Percentiles rank a stretch among this genome's conserved stretches.
Conservation (phyloP, 2,888 invertebrate genomes). For the Hirtodrosophila alboralis region DNA sequence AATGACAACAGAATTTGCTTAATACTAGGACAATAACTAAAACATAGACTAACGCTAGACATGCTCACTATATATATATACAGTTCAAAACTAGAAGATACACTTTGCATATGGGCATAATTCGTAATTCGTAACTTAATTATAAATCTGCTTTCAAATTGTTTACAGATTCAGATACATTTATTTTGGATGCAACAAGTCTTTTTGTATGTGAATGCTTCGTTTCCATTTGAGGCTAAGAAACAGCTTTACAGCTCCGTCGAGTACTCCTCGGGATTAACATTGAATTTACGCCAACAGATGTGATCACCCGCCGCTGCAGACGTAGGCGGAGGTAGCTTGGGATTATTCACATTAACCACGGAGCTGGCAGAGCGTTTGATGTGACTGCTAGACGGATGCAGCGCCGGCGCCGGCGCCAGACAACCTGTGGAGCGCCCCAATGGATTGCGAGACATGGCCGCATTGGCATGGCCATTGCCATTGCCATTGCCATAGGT, state of each 20-base stretch:
- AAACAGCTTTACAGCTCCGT: constrained; percentile 82
- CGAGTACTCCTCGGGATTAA: constrained; percentile 84
- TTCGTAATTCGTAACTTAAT: constrained; percentile 65
- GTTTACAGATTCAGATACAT: constrained; percentile 63
- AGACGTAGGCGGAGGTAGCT: constrained; percentile 66
- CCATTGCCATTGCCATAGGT: constrained; percentile 68
- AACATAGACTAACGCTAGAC: constrained; percentile 30
- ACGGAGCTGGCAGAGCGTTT: constrained; percentile 78
- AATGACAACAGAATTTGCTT: constrained; percentile 70
- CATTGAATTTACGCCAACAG: constrained; percentile 85
- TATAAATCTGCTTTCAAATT: constrained; percentile 44
- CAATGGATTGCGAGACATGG: constrained; percentile 68
- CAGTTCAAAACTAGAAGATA: constrained; percentile 71
- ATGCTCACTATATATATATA: constrained; percentile 46
- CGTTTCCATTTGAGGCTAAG: constrained; percentile 23
- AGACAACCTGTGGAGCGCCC: constrained; percentile 74
- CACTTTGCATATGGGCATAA: constrained; percentile 67
- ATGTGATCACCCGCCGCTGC: constrained; percentile 84
- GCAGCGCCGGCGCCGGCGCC: constrained; percentile 46
- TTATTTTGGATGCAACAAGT: constrained; percentile 75
- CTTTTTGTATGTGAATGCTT: constrained; percentile 77
- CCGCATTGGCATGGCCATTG: constrained; percentile 13
- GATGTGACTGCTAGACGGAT: constrained; percentile 51
- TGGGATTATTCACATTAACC: constrained; percentile 66
- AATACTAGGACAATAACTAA: constrained; percentile 14